These are phyloP conservation scores for Scophthalmus maximus DNA, from an alignment of 2,113 vertebrate species.

Conservation along the genomic window DNA sequence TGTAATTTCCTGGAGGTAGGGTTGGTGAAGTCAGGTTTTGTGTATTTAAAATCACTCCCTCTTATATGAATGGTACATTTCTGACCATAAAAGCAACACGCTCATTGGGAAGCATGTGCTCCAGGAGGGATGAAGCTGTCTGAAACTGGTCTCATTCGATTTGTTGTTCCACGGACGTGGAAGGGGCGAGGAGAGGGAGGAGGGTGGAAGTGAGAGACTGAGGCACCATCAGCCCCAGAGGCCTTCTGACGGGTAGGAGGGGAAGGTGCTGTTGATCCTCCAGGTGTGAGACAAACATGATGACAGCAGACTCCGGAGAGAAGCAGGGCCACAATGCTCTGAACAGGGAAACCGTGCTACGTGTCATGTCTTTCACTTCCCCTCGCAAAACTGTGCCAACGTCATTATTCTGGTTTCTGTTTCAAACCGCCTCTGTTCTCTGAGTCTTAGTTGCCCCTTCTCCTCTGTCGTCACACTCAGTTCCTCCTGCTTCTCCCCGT, in stretches of 20 bases:
- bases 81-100: not conserved
- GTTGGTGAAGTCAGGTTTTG: not conserved
- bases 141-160: conserved; percentile 35
- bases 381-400: not conserved
- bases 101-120: conserved; percentile 10
- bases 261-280: conserved; percentile 32
- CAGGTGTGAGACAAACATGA: conserved; percentile 46
- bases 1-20: not conserved
- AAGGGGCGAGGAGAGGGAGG: too few relatives aligned
- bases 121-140: conserved; percentile 34
- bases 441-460: conserved; percentile 49
- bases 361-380: conserved; percentile 36
- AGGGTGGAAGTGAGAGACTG: too few relatives aligned
- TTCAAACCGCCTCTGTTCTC: conserved; percentile 38
- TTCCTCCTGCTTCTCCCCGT: conserved; percentile 18
- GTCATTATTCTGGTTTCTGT: conserved; percentile 49
- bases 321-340: conserved; percentile 4
- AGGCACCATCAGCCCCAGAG: conserved; percentile 5
- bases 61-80: not conserved
- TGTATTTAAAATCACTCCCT: not conserved
- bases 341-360: conserved; percentile 1
- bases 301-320: conserved; percentile 35
- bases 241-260: conserved; percentile 17
- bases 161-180: conserved; percentile 11
- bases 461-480: not conserved